Conservation (phyloP, 2,797 vertebrate genomes). For the Sarcophilus harrisii region DNA sequence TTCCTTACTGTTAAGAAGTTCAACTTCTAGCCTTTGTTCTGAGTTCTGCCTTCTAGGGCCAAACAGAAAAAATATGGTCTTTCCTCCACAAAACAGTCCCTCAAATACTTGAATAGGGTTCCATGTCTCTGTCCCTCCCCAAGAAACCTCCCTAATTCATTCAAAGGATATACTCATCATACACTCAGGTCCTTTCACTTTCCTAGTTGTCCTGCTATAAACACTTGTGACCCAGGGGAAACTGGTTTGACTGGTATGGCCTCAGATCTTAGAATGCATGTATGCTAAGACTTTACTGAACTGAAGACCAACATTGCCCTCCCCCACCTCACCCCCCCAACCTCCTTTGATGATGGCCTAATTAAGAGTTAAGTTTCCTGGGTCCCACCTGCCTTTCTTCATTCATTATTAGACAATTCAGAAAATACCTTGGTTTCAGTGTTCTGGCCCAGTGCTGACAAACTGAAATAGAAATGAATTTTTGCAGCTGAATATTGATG, state of each 20-base stretch:
- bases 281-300: not conserved
- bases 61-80: not conserved
- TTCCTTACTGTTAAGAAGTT: not conserved
- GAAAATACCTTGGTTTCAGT: not conserved
- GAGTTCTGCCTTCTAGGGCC: not conserved
- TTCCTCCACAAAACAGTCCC: not conserved
- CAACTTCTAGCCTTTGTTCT: not conserved
- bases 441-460: not conserved
- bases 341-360: not conserved
- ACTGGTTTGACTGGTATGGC: not conserved
- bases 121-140: not conserved
- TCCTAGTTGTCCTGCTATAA: not conserved
- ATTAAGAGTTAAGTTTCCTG: not conserved
- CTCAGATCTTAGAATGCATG: not conserved
- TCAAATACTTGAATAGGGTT: not conserved
- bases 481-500: not conserved
- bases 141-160: not conserved
- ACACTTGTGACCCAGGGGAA: not conserved
- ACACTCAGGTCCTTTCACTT: not conserved
- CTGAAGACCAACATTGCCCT: not conserved
- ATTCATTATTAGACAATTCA: not conserved
- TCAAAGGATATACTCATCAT: not conserved
- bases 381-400: not conserved
- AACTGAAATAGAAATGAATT: not conserved
- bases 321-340: not conserved